phyloP scores from a whole-genome alignment of 30 jellyfish, hydroid and myxozoan species.

The Cassiopea andromeda region DNA sequence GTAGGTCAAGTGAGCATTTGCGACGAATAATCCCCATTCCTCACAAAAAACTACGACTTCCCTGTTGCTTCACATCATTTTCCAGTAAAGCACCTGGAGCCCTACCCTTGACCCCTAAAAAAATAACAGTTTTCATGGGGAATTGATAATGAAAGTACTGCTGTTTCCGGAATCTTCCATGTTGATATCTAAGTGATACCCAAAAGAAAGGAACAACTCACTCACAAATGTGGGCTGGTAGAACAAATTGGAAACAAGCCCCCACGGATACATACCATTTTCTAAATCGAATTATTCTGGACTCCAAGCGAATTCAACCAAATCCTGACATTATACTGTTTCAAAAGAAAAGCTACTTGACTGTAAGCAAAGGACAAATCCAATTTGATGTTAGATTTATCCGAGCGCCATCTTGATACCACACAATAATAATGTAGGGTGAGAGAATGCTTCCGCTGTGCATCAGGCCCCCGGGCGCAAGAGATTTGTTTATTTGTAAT shows the following conservation, averaged over 20 bases:
- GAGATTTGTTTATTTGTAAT: background rate
- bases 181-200: background rate
- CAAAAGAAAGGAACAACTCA: background rate
- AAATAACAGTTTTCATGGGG: background rate
- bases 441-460: constrained; percentile 16
- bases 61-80: too few species aligned
- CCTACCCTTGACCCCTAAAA: too few species aligned
- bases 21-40: too few species aligned
- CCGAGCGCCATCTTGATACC: constrained; percentile 62
- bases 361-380: constrained; percentile 26
- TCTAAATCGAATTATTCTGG: background rate
- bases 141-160: background rate
- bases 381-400: constrained; percentile 67
- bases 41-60: too few species aligned
- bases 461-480: constrained; percentile 7
- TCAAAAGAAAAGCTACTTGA: background rate
- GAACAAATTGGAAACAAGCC: background rate
- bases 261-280: constrained; percentile 12
- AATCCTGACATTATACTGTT: constrained; percentile 38
- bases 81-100: too few species aligned
- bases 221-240: background rate
- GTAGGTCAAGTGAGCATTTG: too few species aligned
- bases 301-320: constrained; percentile 14
- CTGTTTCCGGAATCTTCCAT: background rate
- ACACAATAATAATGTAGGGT: background rate